These are phyloP conservation scores for Pitta sordida DNA, from an alignment of 2,113 vertebrate species.

Conservation along the genomic window DNA sequence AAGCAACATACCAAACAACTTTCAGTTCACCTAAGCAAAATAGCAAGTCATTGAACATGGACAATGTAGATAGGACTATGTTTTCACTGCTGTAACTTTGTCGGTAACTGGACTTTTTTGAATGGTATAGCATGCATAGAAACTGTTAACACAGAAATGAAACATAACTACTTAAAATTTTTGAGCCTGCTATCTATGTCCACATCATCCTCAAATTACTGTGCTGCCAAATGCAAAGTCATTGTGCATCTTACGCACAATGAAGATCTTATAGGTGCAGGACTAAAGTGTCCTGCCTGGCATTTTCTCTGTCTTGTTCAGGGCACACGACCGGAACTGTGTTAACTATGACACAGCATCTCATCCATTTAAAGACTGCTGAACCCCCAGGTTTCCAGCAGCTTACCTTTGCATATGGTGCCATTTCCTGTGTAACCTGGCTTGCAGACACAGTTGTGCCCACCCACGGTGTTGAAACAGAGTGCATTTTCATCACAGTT, in stretches of 20 bases:
- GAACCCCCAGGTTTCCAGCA: not conserved
- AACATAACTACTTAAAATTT: not conserved
- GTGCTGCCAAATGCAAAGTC: not conserved
- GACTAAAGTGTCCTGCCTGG: not conserved
- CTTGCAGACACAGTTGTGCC: slow-evolving; percentile 96
- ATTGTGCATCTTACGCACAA: not conserved
- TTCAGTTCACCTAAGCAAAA: not conserved
- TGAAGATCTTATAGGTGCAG: not conserved
- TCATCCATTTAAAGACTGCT: not conserved
- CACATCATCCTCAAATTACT: not conserved
- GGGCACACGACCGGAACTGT: not conserved
- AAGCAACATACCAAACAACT: not conserved
- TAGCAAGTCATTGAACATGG: not conserved
- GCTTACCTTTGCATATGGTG: slow-evolving; percentile 91
- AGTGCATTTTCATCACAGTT: slow-evolving; percentile 93
- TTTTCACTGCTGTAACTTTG: not conserved
- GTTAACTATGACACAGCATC: not conserved
- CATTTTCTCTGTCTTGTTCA: not conserved
- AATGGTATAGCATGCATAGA: not conserved
- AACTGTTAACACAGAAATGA: not conserved
- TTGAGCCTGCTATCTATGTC: not conserved
- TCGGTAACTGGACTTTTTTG: not conserved
- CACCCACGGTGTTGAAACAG: slow-evolving; percentile 96
- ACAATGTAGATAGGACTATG: not conserved
- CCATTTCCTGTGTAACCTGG: slow-evolving; percentile 94